Percentiles rank a stretch among this genome's conserved stretches.
phyloP scores from a whole-genome alignment of 30 jellyfish, hydroid and myxozoan genomes.

The Catostylus mosaicus region DNA sequence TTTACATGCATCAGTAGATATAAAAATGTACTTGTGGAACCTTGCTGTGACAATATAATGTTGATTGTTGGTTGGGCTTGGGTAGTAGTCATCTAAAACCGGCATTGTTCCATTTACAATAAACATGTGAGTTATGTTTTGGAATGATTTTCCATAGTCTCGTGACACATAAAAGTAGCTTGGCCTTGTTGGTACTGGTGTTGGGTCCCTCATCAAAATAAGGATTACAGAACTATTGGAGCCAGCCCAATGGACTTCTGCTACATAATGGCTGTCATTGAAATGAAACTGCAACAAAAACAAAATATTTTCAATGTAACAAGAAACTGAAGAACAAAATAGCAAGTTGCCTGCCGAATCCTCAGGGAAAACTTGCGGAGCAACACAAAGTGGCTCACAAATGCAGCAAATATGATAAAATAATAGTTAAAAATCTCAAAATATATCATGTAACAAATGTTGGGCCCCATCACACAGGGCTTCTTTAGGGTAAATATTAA shows the following conservation, averaged over 20 bases:
- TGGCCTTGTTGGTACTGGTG: slow-evolving; percentile 66
- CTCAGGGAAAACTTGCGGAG: too few species aligned
- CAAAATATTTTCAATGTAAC: background rate
- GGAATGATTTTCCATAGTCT: slow-evolving; percentile 83
- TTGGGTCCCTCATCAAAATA: slow-evolving; percentile 90
- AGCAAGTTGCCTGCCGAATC: too few species aligned
- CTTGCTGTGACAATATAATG: slow-evolving; percentile 84
- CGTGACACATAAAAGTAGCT: slow-evolving; percentile 84
- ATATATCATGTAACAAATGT: too few species aligned
- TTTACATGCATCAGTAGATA: slow-evolving; percentile 77
- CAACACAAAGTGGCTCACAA: too few species aligned
- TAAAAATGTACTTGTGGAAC: slow-evolving; percentile 75
- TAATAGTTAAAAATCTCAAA: too few species aligned
- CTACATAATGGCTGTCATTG: slow-evolving; percentile 90
- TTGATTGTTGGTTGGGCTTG: slow-evolving; percentile 80
- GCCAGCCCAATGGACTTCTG: slow-evolving; percentile 99
- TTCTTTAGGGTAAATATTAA: too few species aligned
- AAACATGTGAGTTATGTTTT: slow-evolving; percentile 68
- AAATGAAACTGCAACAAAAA: slow-evolving; percentile 65
- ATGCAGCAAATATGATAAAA: too few species aligned
- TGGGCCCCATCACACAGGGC: too few species aligned
- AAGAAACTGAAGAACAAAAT: background rate
- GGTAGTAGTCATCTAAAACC: slow-evolving; percentile 78
- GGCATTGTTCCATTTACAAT: slow-evolving; percentile 73
- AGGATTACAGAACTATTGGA: slow-evolving; percentile 87